phyloP scores from a whole-genome alignment of 2,888 invertebrate species.

The Anthrax anthrax region DNA sequence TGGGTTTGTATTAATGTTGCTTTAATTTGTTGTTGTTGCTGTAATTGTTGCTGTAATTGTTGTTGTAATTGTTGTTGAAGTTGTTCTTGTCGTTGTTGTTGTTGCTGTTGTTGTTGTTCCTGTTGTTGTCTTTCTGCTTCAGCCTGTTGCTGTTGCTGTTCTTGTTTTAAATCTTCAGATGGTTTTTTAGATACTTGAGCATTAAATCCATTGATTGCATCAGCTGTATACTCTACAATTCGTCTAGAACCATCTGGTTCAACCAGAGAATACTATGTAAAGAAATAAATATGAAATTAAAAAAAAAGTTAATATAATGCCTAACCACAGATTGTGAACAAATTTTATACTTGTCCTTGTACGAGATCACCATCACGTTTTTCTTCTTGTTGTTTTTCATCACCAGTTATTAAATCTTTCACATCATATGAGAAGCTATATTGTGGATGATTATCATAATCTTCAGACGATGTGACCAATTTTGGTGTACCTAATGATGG shows the following conservation, averaged over 20 bases:
- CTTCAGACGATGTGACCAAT: slow-evolving; percentile 14
- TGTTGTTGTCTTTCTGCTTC: slow-evolving; percentile 15
- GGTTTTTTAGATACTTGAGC: slow-evolving; percentile 14
- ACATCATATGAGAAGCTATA: slow-evolving; percentile 18
- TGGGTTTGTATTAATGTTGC: slow-evolving; percentile 25
- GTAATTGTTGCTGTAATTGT: slow-evolving; percentile 22
- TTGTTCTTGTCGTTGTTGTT: slow-evolving; percentile 20
- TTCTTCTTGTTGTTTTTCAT: slow-evolving; percentile 19
- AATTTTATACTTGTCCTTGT: slow-evolving; percentile 15
- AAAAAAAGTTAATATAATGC: no score
- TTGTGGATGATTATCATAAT: slow-evolving; percentile 16
- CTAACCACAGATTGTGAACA: no score
- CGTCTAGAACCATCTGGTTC: slow-evolving; percentile 15
- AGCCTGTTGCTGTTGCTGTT: slow-evolving; percentile 20
- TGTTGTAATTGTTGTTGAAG: slow-evolving; percentile 35
- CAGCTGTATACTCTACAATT: slow-evolving; percentile 15
- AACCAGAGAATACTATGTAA: slow-evolving; percentile 15
- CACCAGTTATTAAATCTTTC: slow-evolving; percentile 18
- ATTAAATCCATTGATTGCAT: slow-evolving; percentile 14
- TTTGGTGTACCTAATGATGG: background rate
- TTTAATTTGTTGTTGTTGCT: slow-evolving; percentile 32
- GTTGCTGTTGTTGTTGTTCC: slow-evolving; percentile 1
- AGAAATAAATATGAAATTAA: background rate
- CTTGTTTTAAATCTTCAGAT: slow-evolving; percentile 19
- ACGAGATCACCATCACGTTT: slow-evolving; percentile 19